Percentiles rank a stretch among this genome's conserved stretches.
Evolutionary conservation across 2,113 vertebrate genomes (phyloP).

Genomic region (crab-eating macaque (Macaca fascicularis)): T2T-MFA8v1.1 NC_088386.1:41020001-41020500

Average conservation of each 20-base stretch:
- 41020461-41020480: background rate
- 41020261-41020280: background rate
- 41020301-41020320: background rate
- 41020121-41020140: background rate
- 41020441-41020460: background rate
- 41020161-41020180: background rate
- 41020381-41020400: too few relatives aligned
- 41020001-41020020: constrained; percentile 40
- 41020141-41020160: background rate
- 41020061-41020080: background rate
- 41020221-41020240: background rate
- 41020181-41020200: background rate
- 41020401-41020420: background rate
- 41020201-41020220: background rate
- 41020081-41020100: background rate
- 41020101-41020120: constrained; percentile 23
- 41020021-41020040: constrained; percentile 41
- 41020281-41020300: background rate
- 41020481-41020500: background rate
- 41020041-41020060: constrained; percentile 41
- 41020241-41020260: background rate
- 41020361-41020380: background rate
- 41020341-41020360: background rate
- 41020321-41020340: background rate
- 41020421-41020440: background rate